Evolutionary conservation across 2,888 invertebrate genomes (phyloP).

Genomic region (Hydrotaea cyrtoneurina): DNA sequence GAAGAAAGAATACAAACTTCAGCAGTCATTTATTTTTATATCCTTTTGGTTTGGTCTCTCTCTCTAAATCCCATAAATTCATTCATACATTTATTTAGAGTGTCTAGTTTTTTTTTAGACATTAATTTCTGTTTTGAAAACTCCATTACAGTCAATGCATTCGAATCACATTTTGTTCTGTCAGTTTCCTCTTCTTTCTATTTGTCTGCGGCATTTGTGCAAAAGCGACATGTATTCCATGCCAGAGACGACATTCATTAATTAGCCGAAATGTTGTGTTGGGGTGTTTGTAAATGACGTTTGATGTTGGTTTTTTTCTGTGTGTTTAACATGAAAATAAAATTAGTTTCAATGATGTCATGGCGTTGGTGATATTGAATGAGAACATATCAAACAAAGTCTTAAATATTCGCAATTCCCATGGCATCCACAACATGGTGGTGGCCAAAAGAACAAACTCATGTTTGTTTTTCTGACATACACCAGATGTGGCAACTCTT

Average conservation of each 20-base stretch:
- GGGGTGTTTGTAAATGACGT: constrained; percentile 58
- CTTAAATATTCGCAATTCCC: not conserved
- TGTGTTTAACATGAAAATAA: constrained; percentile 50
- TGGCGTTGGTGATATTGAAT: constrained; percentile 56
- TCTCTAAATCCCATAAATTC: not conserved
- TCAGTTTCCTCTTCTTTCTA: not conserved
- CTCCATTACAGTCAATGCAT: not conserved
- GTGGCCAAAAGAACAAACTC: too few species aligned
- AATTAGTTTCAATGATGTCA: constrained; percentile 27
- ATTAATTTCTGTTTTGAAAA: constrained; percentile 13
- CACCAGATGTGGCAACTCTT: too few species aligned
- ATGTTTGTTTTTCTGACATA: too few species aligned
- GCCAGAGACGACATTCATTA: constrained; percentile 58
- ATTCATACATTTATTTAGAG: not conserved
- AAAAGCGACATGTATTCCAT: not conserved
- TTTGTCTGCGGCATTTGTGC: not conserved
- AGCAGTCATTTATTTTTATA: not conserved
- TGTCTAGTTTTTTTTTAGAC: not conserved
- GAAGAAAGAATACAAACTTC: not conserved
- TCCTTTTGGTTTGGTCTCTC: not conserved
- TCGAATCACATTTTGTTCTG: not conserved
- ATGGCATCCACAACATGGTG: too few species aligned
- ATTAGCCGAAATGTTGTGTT: constrained; percentile 45
- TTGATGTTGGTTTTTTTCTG: not conserved
- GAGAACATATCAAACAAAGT: not conserved